These are phyloP conservation scores for Eupithecia pulchellata DNA, from an alignment of 2,888 invertebrate genomes.

Conservation along the genomic window DNA sequence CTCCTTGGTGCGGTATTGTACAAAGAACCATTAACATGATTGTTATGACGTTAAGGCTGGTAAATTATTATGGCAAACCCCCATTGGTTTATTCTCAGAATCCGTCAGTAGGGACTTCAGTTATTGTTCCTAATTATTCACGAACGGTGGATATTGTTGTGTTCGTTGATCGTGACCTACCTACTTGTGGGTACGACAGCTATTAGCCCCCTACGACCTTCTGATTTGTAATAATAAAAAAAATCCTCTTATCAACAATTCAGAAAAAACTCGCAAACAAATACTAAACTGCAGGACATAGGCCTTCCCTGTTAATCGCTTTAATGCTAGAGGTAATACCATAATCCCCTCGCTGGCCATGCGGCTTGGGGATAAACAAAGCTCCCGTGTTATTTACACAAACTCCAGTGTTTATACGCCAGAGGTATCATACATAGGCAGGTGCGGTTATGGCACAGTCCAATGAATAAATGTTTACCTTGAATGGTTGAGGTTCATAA, in stretches of 20 bases:
- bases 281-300: neutral
- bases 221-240: no score
- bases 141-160: no score
- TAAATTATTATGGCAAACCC: conserved; percentile 22
- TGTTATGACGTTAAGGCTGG: conserved; percentile 11
- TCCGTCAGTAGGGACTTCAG: conserved; percentile 12
- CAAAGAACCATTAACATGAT: conserved; percentile 28
- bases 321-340: no score
- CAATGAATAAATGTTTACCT: conserved; percentile 49
- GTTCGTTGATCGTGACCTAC: no score
- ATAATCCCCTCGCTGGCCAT: no score
- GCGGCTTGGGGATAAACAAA: neutral
- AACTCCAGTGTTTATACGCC: conserved; percentile 14
- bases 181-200: no score
- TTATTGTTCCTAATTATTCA: conserved; percentile 16
- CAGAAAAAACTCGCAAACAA: no score
- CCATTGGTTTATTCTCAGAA: conserved; percentile 37
- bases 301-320: neutral
- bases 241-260: neutral
- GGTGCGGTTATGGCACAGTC: conserved; percentile 42
- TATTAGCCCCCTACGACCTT: no score
- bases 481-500: conserved; percentile 45
- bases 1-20: conserved; percentile 11
- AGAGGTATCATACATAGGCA: conserved; percentile 17
- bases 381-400: conserved; percentile 11